These are phyloP conservation scores for Zaprionus lachaisei DNA, from an alignment of 1,140 invertebrate genomes.

Conservation along the genomic window DNA sequence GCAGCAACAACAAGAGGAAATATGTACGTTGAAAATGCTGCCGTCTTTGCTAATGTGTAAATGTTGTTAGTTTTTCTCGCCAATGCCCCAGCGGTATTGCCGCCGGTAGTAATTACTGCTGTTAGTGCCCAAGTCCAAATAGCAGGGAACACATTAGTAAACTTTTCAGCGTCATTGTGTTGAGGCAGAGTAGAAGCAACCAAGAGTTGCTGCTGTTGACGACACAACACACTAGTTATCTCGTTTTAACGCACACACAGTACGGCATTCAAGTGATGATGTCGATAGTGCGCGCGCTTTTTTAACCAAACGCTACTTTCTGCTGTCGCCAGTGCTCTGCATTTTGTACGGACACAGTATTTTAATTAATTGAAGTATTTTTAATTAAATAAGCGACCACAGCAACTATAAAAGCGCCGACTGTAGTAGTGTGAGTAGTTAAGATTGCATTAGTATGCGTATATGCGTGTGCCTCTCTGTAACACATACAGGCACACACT, in stretches of 20 bases:
- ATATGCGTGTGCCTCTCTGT: conserved; percentile 40
- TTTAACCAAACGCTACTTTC: conserved; percentile 28
- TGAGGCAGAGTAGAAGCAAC: conserved; percentile 29
- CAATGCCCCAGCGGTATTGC: conserved; percentile 50
- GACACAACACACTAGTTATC: conserved; percentile 64
- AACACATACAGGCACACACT: conserved; percentile 44
- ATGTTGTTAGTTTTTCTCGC: conserved; percentile 56
- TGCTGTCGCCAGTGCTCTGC: conserved; percentile 38
- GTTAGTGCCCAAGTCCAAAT: conserved; percentile 18
- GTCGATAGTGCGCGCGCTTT: conserved; percentile 68
- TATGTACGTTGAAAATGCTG: conserved; percentile 24
- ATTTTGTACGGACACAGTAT: conserved; percentile 48
- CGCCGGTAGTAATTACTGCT: conserved; percentile 48
- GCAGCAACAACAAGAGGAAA: conserved; percentile 25
- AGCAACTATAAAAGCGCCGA: conserved; percentile 54
- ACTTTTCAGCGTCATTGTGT: conserved; percentile 65
- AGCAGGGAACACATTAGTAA: conserved; percentile 39
- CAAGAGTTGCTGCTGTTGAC: conserved; percentile 16
- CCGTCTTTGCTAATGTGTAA: conserved; percentile 29
- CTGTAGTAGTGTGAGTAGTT: conserved; percentile 45
- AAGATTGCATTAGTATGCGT: conserved; percentile 34
- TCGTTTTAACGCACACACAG: conserved; percentile 67
- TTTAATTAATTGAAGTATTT: conserved; percentile 74
- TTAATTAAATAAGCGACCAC: conserved; percentile 68
- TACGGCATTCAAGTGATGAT: conserved; percentile 36